Evolutionary conservation across 2,797 vertebrate genomes (phyloP), one percentile per base, ranked within the genome.

Genomic region (Cuniculus paca): DNA sequence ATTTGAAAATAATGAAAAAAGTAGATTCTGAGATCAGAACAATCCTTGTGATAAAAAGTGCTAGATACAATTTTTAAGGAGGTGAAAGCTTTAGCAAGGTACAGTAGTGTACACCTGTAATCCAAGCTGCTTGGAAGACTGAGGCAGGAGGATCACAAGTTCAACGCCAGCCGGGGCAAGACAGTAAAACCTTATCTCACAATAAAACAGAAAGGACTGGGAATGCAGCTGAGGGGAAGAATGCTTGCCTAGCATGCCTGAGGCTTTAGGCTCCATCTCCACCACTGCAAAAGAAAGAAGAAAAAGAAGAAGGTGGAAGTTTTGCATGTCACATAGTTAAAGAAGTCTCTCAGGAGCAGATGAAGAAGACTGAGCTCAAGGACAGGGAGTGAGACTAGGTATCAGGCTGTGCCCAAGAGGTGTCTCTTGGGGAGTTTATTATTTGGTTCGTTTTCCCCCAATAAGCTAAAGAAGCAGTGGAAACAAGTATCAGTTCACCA

Each of bases 11-110:
- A 63, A 20, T 85, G 31, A 13, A 82, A 78, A 94, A 82, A 14
- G 34, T 13, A 60, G 0, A 58, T 34, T 84, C 31, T 54, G 13
- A 31, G 6, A 3, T 75, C 74, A 90, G 10, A 87, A 34, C 24
- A 68, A 84, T 13, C 20, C 48, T 63, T 90, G 16, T 56, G 14
- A 79, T 19, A 42, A 6, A 87, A 10, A 5, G 1, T 26, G 5
- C 50, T 45, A 65, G 42, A 80, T 83, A 90, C 91, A 19, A 42
- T 13, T 94, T 95, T 88, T 91, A 13, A 65, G 74, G 94, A 70
- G 36, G 20, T 61, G 13, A 17, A 86, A 36, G 34, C 8, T 13
- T 52, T 34, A 50, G 36, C 39, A 24, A 74, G 75, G 31, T 34
- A 50, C 48, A 78, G 17, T 10, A 52, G 4, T 52, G 8, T 11